These are phyloP conservation scores for Campaea margaritaria DNA, from an alignment of 2,888 invertebrate species.

Conservation along the genomic window DNA sequence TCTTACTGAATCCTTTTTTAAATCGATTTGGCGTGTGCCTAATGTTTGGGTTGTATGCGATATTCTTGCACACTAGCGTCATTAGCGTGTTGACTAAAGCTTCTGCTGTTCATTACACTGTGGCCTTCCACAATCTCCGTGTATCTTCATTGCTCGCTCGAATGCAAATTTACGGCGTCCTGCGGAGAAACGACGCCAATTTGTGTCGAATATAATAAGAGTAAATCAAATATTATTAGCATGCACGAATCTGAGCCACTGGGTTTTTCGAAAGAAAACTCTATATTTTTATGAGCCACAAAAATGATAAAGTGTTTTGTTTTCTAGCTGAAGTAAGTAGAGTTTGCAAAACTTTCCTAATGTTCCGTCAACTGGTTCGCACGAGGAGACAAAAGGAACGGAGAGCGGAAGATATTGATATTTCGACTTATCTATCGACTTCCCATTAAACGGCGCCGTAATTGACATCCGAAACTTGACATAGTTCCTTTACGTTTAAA, in stretches of 20 bases:
- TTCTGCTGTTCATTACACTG: conserved; percentile 9
- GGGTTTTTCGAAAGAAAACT: conserved; percentile 23
- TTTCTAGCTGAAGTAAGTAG: conserved; percentile 1
- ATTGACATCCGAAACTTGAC: too few species aligned
- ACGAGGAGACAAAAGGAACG: too few species aligned
- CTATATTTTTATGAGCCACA: conserved; percentile 15
- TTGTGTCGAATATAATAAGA: conserved; percentile 53
- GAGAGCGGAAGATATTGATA: too few species aligned
- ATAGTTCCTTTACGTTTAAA: too few species aligned
- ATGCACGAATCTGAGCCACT: conserved; percentile 29
- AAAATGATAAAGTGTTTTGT: conserved; percentile 25
- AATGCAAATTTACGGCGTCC: conserved; percentile 43
- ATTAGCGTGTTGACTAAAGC: background rate
- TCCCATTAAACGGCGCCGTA: too few species aligned
- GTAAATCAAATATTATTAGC: conserved; percentile 55
- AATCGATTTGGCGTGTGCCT: too few species aligned
- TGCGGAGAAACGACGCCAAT: conserved; percentile 47
- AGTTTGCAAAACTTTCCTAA: too few species aligned
- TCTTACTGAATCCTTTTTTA: too few species aligned
- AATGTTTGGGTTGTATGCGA: too few species aligned
- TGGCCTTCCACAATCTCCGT: conserved; percentile 23
- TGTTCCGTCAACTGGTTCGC: too few species aligned
- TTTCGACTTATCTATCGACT: too few species aligned
- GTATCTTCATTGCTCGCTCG: conserved; percentile 30
- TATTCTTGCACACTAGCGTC: background rate